phyloP scores from a whole-genome alignment of 2,888 invertebrate species.

The Flexamia atlantica region DNA sequence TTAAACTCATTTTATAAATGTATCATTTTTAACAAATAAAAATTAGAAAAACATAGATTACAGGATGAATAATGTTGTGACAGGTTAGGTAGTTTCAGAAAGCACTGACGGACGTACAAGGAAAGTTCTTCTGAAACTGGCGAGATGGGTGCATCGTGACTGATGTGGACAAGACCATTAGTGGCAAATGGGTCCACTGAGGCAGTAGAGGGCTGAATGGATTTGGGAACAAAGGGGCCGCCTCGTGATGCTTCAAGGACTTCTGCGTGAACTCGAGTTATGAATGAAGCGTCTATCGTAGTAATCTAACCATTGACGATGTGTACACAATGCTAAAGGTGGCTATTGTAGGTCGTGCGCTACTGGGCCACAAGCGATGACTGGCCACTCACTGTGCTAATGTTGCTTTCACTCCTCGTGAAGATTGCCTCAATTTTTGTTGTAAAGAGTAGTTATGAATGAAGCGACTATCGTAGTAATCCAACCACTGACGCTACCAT shows the following conservation, averaged over 20 bases:
- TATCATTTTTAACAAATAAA: too few species aligned
- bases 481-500: slow-evolving; percentile 40
- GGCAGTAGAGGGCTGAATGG: not conserved
- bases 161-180: not conserved
- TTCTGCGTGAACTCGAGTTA: slow-evolving; percentile 6
- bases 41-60: too few species aligned
- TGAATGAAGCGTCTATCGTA: slow-evolving; percentile 27
- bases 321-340: slow-evolving; percentile 42
- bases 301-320: slow-evolving; percentile 37
- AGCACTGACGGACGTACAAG: not conserved
- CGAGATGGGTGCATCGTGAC: not conserved
- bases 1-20: too few species aligned
- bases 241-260: slow-evolving; percentile 28
- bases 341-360: slow-evolving; percentile 41
- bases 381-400: slow-evolving; percentile 26
- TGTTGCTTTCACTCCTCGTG: slow-evolving; percentile 27
- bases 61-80: too few species aligned
- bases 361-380: slow-evolving; percentile 26
- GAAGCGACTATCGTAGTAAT: not conserved
- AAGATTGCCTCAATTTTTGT: not conserved
- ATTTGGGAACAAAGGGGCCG: slow-evolving; percentile 33
- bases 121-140: not conserved
- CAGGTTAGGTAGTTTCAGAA: not conserved
- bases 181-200: slow-evolving; percentile 6
- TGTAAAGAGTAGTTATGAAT: slow-evolving; percentile 30